Evolutionary conservation across 2,797 vertebrate genomes (phyloP), one percentile per base, ranked within the genome.

Genomic region (Hoplostethus atlanticus): DNA sequence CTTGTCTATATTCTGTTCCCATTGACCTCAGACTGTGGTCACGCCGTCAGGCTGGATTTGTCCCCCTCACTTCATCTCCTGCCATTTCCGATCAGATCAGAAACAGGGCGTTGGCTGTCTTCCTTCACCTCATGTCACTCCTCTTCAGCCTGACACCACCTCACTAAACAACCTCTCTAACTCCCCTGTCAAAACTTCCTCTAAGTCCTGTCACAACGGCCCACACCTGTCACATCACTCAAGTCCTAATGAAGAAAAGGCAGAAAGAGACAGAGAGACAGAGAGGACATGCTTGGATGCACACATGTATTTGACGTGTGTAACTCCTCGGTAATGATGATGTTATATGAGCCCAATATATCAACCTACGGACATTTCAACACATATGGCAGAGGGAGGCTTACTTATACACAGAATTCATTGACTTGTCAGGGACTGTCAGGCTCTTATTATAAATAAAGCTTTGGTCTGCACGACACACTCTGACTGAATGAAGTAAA

Each of bases 11-110:
- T 68, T 81, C 79, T 64, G 57, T 56, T 77, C 53, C 52, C 38
- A 4, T 40, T 77, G 73, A 84, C 79, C 80, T 83, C 73, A 82
- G 66, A 79, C 76, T 71, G 28, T 11, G 58, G 30, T 73, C 81
- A 61, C 4, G 17, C 86, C 72, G 78, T 89, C 65, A 57, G 82
- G 28, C 73, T 63, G 71, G 77, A 76, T 86, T 78, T 77, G 76
- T 71, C 76, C 84, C 67, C 72, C 73, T 72, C 67, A 55, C 69
- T 81, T 83, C 84, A 80, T 81, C 80, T 84, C 54, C 85, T 89
- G 90, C 77, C 89, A 82, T 76, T 48, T 87, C 76, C 63, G 56
- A 83, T 93, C 81, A 84, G 70, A 84, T 91, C 87, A 86, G 61
- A 88, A 56, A 28, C 71, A 72, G 71, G 79, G 84, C 12, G 73